Base-by-base conservation (phyloP, 2,888 invertebrate genomes). In the Tinea semifulvella region DNA sequence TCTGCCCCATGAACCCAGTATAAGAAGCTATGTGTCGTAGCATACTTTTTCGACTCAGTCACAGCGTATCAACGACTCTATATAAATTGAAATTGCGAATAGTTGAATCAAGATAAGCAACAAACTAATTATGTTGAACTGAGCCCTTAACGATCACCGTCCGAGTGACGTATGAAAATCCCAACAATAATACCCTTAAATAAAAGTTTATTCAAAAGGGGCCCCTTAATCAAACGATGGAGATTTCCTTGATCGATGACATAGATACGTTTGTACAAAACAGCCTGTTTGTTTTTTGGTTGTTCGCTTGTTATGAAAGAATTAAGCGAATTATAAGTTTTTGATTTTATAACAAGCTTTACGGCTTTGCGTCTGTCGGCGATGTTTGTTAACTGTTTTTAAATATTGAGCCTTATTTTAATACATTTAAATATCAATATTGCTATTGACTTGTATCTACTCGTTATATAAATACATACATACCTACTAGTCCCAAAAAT, bases 41-140 rank as follows among this genome's bases (percentile, higher is more conserved):
- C n/a, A n/a, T n/a, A n/a, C n/a, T n/a, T n/a, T n/a, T n/a, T n/a
- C n/a, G n/a, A n/a, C n/a, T n/a, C n/a, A n/a, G n/a, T n/a, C n/a
- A n/a, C n/a, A n/a, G n/a, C n/a, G n/a, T n/a, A n/a, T n/a, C 11
- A 27, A 16, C 42, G 14, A 18, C 42, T 42, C 42, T 42, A 28
- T 8, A 16, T 28, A 42, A 18, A 42, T 42, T 27, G 10, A 42
- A 39, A 45, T 18, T n/a, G 38, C 45, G 20, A 45, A 45, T 45
- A 39, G 45, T 45, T 39, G 16, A 31, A 45, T 45, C 45, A 27
- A 16, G 45, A 45, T 45, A 40, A 45, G 31, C 8, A 17, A 18
- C 40, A 39, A 44, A 45, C 45, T 39, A 45, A 45, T 45, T 45
- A 45, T 40, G 28, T 28, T 14, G 17, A 31, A 31, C 43, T 20